Conservation (phyloP, 2,797 vertebrate species). For the Manis pentadactyla region DNA sequence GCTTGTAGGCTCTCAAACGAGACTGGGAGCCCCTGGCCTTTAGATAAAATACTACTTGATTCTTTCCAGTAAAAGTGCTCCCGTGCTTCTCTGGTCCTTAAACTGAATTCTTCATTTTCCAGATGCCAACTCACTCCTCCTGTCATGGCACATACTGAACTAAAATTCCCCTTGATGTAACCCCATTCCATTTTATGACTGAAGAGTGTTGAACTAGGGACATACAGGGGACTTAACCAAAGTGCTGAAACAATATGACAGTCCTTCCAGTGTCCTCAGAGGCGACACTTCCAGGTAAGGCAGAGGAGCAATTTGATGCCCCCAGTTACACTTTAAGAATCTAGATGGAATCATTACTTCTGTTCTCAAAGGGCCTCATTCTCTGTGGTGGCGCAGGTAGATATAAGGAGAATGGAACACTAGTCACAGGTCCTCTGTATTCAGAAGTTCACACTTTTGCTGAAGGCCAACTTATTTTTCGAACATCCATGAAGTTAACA, state of each 20-base stretch:
- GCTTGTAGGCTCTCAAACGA: not conserved
- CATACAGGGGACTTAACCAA: not conserved
- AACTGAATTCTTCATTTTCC: not conserved
- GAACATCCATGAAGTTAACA: not conserved
- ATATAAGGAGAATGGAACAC: not conserved
- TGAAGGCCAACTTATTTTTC: not conserved
- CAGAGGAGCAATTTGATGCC: not conserved
- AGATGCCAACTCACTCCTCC: not conserved
- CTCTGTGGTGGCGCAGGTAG: not conserved
- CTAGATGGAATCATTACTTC: not conserved
- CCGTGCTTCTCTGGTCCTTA: not conserved
- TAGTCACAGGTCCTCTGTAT: not conserved
- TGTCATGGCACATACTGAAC: not conserved
- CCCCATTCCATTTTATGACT: not conserved
- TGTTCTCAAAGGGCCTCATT: not conserved
- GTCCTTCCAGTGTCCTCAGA: not conserved
- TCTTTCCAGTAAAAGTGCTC: not conserved
- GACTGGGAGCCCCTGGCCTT: not conserved
- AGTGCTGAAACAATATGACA: not conserved
- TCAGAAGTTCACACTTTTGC: conserved; percentile 9
- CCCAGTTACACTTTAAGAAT: not conserved
- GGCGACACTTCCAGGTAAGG: not conserved
- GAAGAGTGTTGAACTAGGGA: not conserved
- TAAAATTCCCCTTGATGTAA: not conserved
- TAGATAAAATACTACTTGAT: conserved; percentile 40